A percentile compares a stretch with the other conserved stretches of the same genome.
phyloP scores from a whole-genome alignment of 2,113 vertebrate species.

The Rhegmatorhina hoffmannsi region DNA sequence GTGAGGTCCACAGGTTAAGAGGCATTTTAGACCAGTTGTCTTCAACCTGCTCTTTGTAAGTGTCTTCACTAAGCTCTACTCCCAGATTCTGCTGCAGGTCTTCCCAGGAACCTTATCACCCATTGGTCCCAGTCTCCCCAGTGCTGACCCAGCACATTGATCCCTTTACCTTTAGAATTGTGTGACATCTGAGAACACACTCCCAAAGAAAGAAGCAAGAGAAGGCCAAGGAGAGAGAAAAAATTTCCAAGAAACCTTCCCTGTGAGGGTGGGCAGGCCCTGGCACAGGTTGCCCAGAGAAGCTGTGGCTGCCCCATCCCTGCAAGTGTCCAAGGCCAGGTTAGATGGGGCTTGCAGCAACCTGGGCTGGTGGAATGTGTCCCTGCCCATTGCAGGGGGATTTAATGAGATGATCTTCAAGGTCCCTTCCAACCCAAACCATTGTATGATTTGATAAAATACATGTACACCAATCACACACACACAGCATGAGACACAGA shows the following conservation, averaged over 20 bases:
- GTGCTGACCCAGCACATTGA: not conserved
- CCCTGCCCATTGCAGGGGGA: not conserved
- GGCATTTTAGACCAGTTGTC: not conserved
- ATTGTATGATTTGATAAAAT: not conserved
- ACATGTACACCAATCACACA: not conserved
- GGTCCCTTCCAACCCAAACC: not conserved
- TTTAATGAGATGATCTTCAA: fast-evolving
- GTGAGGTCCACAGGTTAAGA: not conserved
- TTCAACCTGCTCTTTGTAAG: not conserved
- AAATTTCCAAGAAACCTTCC: not conserved
- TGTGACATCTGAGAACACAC: not conserved
- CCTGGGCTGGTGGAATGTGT: fast-evolving
- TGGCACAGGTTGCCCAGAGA: not conserved
- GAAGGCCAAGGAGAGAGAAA: not conserved
- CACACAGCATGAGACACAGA: not conserved
- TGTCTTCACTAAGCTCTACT: not conserved
- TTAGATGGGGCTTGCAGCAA: fast-evolving
- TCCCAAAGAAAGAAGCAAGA: not conserved
- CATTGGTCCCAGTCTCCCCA: not conserved
- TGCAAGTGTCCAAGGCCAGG: fast-evolving
- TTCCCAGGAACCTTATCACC: not conserved
- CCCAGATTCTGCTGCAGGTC: not conserved
- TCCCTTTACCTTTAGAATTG: not conserved
- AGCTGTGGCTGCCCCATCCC: not conserved
- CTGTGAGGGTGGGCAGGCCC: fast-evolving